Base-by-base conservation (phyloP, 2,113 vertebrate species). In the Nymphicus hollandicus region DNA sequence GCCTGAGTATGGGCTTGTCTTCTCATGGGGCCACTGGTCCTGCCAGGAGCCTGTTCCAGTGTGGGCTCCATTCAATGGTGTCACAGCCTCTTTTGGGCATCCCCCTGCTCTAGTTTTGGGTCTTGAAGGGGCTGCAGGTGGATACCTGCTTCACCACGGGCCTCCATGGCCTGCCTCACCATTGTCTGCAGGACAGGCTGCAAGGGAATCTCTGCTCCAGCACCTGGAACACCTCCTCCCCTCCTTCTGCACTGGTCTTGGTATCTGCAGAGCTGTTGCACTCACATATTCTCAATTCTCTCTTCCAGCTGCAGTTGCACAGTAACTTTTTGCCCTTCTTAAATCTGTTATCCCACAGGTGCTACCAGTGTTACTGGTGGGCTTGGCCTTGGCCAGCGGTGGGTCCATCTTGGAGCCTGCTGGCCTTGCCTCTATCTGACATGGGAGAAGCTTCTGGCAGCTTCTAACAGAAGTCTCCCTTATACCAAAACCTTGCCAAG, bases 1-100 rank as follows among this genome's bases (percentile, higher is more conserved):
- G 25, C n/a, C 46, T 18, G 8, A 33, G 20, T 3, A 2, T 4
- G 17, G 17, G 4, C 7, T 77, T 0, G 3, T 46, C 44, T 27
- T 35, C 64, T 24, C 19, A 23, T 8, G 6, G 33, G 17, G 14
- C 11, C 24, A 58, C 20, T 60, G 25, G 17, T 66, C 24, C 31
- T 65, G 47, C 24, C 49, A 53, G 39, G 11, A 65, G 31, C 63
- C 31, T 50, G 13, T 24, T 76, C 10, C 22, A 39, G 25, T 9
- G 13, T 10, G 5, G 31, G 20, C 24, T 65, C 22, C 24, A 23
- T n/a, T n/a, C 2, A 14, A n/a, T 10, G 9, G 18, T 18, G 19
- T 46, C 28, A 37, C 9, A 39, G 25, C 7, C 11, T 65, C 49
- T 37, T 77, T 87, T 25, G 19, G 31, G 22, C 8, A 76, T 33